Evolutionary conservation across 2,888 invertebrate genomes (phyloP).

Genomic region (Apantesis nais): DNA sequence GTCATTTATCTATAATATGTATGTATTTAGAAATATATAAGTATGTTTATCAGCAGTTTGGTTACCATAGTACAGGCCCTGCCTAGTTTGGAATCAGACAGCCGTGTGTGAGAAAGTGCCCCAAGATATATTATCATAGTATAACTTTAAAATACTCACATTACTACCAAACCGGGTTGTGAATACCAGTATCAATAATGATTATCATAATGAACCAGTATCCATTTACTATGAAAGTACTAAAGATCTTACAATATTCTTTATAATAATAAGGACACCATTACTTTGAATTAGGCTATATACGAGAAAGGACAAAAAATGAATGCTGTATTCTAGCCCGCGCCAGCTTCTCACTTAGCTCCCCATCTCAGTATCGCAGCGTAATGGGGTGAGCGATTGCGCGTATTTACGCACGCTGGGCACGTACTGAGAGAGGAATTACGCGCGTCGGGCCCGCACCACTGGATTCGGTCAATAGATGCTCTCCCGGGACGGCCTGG

Average conservation of each 20-base stretch:
- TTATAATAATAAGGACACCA: neutral
- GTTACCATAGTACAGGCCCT: too few species aligned
- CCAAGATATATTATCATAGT: too few species aligned
- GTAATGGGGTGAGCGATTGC: slow-evolving; percentile 78
- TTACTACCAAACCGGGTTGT: too few species aligned
- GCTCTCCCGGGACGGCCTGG: slow-evolving; percentile 55
- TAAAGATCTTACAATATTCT: neutral
- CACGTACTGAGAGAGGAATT: slow-evolving; percentile 80
- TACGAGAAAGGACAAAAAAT: neutral
- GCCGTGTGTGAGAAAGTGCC: too few species aligned
- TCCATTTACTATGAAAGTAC: neutral
- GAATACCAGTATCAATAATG: neutral
- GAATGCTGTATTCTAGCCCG: slow-evolving; percentile 7
- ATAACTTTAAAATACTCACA: too few species aligned
- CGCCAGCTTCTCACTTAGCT: slow-evolving; percentile 20
- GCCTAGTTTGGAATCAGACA: too few species aligned
- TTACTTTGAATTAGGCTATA: neutral
- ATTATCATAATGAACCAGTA: neutral
- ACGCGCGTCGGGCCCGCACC: slow-evolving; percentile 76
- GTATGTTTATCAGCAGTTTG: too few species aligned
- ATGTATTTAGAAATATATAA: too few species aligned
- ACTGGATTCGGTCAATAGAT: slow-evolving; percentile 81
- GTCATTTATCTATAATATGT: too few species aligned
- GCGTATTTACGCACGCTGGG: slow-evolving; percentile 68
- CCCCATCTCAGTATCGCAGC: slow-evolving; percentile 51